phyloP scores from a whole-genome alignment of 1,140 invertebrate genomes.

The Drosophila lacteicornis region DNA sequence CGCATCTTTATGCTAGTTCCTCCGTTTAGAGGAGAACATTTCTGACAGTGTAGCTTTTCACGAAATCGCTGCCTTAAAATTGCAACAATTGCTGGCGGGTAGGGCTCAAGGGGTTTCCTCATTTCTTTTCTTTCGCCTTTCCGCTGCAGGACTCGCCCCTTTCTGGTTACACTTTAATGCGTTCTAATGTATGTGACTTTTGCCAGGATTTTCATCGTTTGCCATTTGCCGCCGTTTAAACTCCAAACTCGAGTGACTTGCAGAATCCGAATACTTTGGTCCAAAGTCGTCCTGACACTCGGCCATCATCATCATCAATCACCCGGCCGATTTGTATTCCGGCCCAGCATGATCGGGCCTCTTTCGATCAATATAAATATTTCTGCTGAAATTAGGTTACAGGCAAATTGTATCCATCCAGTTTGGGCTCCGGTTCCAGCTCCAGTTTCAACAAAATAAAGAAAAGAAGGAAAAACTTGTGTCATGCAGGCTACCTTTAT shows the following conservation, averaged over 20 bases:
- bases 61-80: conserved; percentile 41
- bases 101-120: conserved; percentile 52
- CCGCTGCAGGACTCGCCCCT: conserved; percentile 50
- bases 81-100: conserved; percentile 48
- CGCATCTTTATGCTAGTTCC: too few relatives aligned
- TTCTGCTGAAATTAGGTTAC: conserved; percentile 81
- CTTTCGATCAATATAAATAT: conserved; percentile 78
- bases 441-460: conserved; percentile 46
- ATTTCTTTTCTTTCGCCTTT: conserved; percentile 37
- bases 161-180: conserved; percentile 82
- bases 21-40: not conserved
- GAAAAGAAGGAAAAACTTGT: conserved; percentile 49
- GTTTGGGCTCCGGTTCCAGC: conserved; percentile 23
- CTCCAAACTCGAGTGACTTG: conserved; percentile 70
- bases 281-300: conserved; percentile 59
- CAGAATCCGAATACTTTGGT: conserved; percentile 44
- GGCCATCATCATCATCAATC: conserved; percentile 73
- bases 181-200: conserved; percentile 84
- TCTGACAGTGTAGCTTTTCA: conserved; percentile 41
- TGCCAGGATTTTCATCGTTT: conserved; percentile 64
- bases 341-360: conserved; percentile 48
- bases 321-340: conserved; percentile 44
- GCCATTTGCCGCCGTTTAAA: conserved; percentile 53
- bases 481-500: conserved; percentile 60
- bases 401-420: conserved; percentile 56